phyloP scores from a whole-genome alignment of 2,888 invertebrate genomes.

The Plusia festucae region DNA sequence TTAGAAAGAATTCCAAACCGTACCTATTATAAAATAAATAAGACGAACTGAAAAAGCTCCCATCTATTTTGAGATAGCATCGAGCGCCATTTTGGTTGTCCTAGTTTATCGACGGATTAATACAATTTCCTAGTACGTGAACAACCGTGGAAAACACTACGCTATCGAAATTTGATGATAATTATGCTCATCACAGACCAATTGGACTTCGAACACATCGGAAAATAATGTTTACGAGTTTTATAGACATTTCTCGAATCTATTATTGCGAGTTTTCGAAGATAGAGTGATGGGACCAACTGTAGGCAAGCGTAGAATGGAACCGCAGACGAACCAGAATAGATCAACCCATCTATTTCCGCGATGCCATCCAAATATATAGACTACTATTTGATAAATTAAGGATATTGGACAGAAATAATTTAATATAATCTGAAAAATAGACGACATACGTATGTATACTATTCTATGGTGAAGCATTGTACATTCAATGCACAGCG shows the following conservation, averaged over 20 bases:
- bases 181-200: conserved; percentile 53
- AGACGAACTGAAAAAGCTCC: conserved; percentile 65
- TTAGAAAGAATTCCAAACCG: conserved; percentile 46
- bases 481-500: too few relatives aligned
- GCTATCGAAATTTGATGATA: conserved; percentile 56
- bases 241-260: conserved; percentile 12
- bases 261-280: conserved; percentile 1
- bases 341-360: background rate
- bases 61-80: conserved; percentile 66
- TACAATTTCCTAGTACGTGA: conserved; percentile 62
- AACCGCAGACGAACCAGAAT: background rate
- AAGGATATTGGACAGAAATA: background rate
- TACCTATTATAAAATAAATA: conserved; percentile 67
- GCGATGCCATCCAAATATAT: background rate
- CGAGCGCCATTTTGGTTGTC: conserved; percentile 65
- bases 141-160: conserved; percentile 58
- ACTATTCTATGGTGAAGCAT: too few relatives aligned
- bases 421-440: too few relatives aligned
- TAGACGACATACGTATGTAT: too few relatives aligned
- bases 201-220: conserved; percentile 37
- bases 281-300: conserved; percentile 7
- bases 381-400: background rate
- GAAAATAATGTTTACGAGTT: conserved; percentile 33
- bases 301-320: conserved; percentile 5
- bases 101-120: conserved; percentile 67